Evolutionary conservation across 2,797 vertebrate species (phyloP).

Genomic region (Paratrypauchen microcephalus): DNA sequence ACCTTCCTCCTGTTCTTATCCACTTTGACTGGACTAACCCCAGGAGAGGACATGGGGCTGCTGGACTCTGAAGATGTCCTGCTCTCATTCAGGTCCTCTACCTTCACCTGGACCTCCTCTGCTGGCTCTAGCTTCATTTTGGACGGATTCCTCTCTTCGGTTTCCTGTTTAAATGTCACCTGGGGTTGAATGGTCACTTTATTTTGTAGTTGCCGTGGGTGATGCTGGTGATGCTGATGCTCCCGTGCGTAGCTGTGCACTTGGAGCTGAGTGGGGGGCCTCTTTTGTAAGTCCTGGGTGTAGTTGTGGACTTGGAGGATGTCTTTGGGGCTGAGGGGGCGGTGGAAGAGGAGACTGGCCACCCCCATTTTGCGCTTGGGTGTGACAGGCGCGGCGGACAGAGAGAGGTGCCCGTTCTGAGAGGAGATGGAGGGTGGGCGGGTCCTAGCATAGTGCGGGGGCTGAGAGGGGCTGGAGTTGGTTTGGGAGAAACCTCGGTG

Average conservation of each 20-base stretch:
- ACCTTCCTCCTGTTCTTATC: conserved; percentile 69
- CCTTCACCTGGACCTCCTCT: conserved; percentile 11
- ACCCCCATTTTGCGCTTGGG: conserved; percentile 81
- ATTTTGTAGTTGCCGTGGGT: conserved; percentile 51
- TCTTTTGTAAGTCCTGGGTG: conserved; percentile 72
- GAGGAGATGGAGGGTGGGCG: conserved; percentile 56
- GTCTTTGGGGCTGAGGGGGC: conserved; percentile 79
- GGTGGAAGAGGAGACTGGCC: conserved; percentile 82
- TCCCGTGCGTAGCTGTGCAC: conserved; percentile 79
- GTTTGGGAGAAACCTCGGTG: conserved; percentile 49
- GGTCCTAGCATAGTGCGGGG: conserved; percentile 67
- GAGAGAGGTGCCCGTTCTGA: conserved; percentile 65
- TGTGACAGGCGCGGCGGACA: conserved; percentile 38
- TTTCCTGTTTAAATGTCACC: conserved; percentile 14
- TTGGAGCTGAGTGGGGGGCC: conserved; percentile 71
- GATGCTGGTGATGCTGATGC: conserved; percentile 58
- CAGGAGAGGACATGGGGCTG: background rate
- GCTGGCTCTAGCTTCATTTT: conserved; percentile 9
- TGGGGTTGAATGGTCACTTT: conserved; percentile 28
- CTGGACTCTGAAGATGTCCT: conserved; percentile 23
- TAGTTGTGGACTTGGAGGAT: conserved; percentile 86
- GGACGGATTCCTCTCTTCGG: conserved; percentile 19
- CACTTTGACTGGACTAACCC: conserved; percentile 10
- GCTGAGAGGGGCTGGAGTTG: conserved; percentile 21
- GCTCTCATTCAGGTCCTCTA: conserved; percentile 18